Base-by-base conservation (phyloP, 2,113 vertebrate genomes). In the Mormoops blainvillei region DNA sequence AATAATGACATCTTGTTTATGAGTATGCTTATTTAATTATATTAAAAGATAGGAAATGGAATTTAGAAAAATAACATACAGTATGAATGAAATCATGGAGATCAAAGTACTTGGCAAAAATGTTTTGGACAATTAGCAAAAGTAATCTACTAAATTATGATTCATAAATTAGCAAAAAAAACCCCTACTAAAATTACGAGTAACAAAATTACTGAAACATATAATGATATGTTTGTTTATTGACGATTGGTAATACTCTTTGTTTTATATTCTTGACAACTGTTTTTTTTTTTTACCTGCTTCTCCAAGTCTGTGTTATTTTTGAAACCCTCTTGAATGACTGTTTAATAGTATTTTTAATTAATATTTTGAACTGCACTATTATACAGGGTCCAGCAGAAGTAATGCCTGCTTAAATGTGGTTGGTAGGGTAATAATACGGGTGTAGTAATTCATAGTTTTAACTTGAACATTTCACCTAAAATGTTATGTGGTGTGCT, bases 11-110 rank as follows among this genome's bases (percentile, higher is more conserved):
- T 83, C 70, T 56, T 77, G 31, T 91, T 88, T 80, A 36, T 84
- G 13, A 68, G 26, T 24, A 87, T n/a, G 31, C 65, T 94, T 10
- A 48, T 80, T 90, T 77, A 80, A 19, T 91, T 20, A 20, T 52
- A 77, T 61, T 87, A 91, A 80, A 96, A 77, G 15, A 33, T 92
- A 95, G 38, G 87, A 63, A 85, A 87, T 84, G 48, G 3, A 94
- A 94, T 65, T 93, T 58, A 78, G 54, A 83, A 86, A 68, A 83
- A n/a, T 89, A 89, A 8, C 28, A 36, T 65, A 18, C 41, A 58
- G n/a, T 84, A 76, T 87, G 36, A 80, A 67, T 24, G 48, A 78
- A n/a, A 52, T 78, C 82, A 68, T 58, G n/a, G 61, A 82, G 94
- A 87, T 89, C 63, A 89, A 94, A 89, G 19, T 78, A 58, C 12